Percentiles rank a stretch among this genome's conserved stretches.
These are phyloP conservation scores for Acromyrmex echinatior DNA, from an alignment of 1,140 invertebrate genomes.

Conservation along the genomic window DNA sequence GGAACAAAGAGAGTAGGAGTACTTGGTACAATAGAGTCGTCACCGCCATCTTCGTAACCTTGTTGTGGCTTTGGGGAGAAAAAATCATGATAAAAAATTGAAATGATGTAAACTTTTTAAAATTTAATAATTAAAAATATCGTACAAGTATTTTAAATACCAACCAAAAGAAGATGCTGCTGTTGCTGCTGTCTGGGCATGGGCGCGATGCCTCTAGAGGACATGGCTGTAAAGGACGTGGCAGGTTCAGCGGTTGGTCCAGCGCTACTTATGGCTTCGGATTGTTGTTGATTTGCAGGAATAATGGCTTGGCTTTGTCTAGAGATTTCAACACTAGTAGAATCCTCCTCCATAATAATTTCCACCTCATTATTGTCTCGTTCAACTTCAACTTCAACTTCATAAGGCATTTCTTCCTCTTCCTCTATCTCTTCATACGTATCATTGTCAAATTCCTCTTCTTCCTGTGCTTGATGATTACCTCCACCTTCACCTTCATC, in stretches of 20 bases:
- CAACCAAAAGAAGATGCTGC: constrained; percentile 84
- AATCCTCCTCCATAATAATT: constrained; percentile 88
- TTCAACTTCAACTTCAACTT: constrained; percentile 85
- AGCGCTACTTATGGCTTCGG: constrained; percentile 88
- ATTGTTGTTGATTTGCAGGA: constrained; percentile 83
- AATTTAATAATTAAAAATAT: constrained; percentile 23
- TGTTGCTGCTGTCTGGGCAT: constrained; percentile 84
- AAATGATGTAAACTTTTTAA: neutral
- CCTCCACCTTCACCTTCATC: constrained; percentile 88
- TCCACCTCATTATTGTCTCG: constrained; percentile 90
- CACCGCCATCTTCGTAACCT: constrained; percentile 91
- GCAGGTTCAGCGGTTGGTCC: constrained; percentile 86
- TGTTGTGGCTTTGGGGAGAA: constrained; percentile 81
- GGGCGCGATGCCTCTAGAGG: constrained; percentile 84
- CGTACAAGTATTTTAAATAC: constrained; percentile 31
- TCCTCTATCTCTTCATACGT: constrained; percentile 88
- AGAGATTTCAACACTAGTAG: constrained; percentile 87
- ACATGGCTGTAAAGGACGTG: constrained; percentile 84
- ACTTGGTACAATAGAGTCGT: constrained; percentile 96
- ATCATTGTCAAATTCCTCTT: constrained; percentile 88
- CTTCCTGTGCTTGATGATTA: constrained; percentile 87
- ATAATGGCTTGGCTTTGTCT: constrained; percentile 84
- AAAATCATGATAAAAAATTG: constrained; percentile 18
- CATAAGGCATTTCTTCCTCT: constrained; percentile 87
- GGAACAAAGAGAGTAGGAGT: constrained; percentile 95